phyloP scores from a whole-genome alignment of 2,113 vertebrate species.

The Elgaria multicarinata region DNA sequence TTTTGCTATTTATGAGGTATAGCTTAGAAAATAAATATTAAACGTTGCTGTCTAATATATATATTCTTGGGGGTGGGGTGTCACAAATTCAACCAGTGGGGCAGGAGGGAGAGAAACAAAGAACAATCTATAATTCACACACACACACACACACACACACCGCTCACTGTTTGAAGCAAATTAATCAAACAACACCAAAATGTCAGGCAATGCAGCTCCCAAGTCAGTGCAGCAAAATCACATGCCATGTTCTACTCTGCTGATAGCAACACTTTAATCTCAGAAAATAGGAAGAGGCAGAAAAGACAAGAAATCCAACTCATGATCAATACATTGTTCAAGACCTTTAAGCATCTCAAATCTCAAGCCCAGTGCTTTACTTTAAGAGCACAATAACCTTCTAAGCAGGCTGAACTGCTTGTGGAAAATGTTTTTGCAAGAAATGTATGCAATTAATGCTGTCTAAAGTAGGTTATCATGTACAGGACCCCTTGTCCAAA shows the following conservation, averaged over 20 bases:
- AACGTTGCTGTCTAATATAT: not conserved
- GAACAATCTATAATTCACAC: not conserved
- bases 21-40: not conserved
- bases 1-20: not conserved
- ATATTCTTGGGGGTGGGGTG: constrained; percentile 1
- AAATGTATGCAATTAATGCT: not conserved
- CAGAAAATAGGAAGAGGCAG: not conserved
- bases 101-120: not conserved
- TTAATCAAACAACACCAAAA: not conserved
- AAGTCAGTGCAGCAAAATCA: constrained; percentile 15
- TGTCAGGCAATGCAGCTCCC: not conserved
- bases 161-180: not conserved
- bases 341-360: not conserved
- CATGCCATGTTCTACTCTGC: not conserved
- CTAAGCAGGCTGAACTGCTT: not conserved
- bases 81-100: not conserved
- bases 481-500: not conserved
- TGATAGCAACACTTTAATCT: not conserved
- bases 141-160: not conserved
- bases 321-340: not conserved
- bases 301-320: not conserved
- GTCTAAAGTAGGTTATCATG: not conserved
- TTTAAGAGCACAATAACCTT: not conserved
- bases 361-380: not conserved
- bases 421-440: not conserved